Percentiles rank a stretch among this genome's conserved stretches.
Evolutionary conservation across 2,797 vertebrate genomes (phyloP).

Genomic region (Monodelphis domestica): DNA sequence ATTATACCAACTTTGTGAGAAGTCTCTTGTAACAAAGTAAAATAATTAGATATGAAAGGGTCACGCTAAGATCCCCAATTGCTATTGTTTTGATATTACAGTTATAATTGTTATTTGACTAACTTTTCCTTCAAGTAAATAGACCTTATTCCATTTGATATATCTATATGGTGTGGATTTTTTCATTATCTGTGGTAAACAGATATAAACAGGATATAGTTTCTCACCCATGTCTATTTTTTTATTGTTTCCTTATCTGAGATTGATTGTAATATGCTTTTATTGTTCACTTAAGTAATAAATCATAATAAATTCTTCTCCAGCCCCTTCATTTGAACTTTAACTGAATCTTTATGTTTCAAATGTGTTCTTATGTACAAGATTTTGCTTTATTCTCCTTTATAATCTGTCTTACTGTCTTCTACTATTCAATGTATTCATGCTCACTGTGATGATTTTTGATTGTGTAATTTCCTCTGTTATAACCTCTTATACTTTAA

Average conservation of each 20-base stretch:
- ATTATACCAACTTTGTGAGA: neutral
- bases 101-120: neutral
- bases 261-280: neutral
- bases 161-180: neutral
- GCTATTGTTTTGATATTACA: neutral
- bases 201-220: neutral
- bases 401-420: neutral
- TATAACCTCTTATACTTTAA: neutral
- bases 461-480: neutral
- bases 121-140: neutral
- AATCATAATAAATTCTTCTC: neutral
- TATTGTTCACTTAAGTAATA: neutral
- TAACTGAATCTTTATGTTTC: neutral
- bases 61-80: neutral
- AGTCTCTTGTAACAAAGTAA: neutral
- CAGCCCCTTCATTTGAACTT: neutral
- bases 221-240: neutral
- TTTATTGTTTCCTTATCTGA: neutral
- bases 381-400: neutral
- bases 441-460: neutral
- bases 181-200: neutral
- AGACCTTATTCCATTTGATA: neutral
- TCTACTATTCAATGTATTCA: neutral
- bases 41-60: neutral
- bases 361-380: neutral